A percentile compares a stretch with the other conserved stretches of the same genome.
Conservation (phyloP, 1,140 invertebrate genomes). For the Ctenoplectra terminalis region DNA sequence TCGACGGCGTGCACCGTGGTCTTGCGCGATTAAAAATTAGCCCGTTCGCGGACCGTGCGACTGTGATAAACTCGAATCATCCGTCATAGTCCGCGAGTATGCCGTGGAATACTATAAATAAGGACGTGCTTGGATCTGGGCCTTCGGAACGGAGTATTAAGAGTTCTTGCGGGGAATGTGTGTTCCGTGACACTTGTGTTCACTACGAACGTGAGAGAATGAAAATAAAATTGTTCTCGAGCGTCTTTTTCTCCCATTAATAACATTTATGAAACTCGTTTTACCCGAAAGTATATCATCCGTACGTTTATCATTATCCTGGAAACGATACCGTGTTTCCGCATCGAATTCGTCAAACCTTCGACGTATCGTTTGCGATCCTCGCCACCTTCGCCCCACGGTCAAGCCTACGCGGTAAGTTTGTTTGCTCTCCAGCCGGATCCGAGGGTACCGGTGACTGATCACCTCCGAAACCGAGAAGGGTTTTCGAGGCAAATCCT, state of each 20-base stretch:
- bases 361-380: slow-evolving; percentile 56
- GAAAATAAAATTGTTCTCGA: too few species aligned
- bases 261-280: too few species aligned
- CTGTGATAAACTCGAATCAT: slow-evolving; percentile 41
- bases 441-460: slow-evolving; percentile 60
- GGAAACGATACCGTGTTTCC: slow-evolving; percentile 11
- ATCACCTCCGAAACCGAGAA: slow-evolving; percentile 68
- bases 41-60: background rate
- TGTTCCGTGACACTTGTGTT: background rate
- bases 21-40: slow-evolving; percentile 61
- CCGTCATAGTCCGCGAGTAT: slow-evolving; percentile 19
- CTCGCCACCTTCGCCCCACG: slow-evolving; percentile 34
- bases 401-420: slow-evolving; percentile 55
- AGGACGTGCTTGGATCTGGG: background rate
- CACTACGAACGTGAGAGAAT: too few species aligned
- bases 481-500: slow-evolving; percentile 65
- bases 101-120: slow-evolving; percentile 22
- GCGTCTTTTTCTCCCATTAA: too few species aligned
- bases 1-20: background rate
- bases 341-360: slow-evolving; percentile 54
- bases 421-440: slow-evolving; percentile 59
- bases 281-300: background rate
- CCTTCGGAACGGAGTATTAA: background rate
- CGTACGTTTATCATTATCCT: background rate
- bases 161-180: background rate